Evolutionary conservation across 2,113 vertebrate species (phyloP).

Genomic region (Salvelinus fontinalis): DNA sequence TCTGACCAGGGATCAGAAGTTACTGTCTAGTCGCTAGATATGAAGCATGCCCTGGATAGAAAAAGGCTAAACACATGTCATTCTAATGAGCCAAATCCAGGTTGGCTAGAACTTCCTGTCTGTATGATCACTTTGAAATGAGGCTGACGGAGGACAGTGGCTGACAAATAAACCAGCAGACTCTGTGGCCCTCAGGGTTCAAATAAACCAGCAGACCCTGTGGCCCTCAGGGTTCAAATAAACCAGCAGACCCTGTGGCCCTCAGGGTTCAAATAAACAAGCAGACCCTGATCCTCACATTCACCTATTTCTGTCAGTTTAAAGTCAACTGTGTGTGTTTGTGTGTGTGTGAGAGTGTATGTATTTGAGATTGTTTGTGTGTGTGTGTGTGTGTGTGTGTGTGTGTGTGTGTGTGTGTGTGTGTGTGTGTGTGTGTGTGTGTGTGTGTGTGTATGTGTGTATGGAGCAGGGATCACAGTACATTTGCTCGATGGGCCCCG

Average conservation of each 20-base stretch:
- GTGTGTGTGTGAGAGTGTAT: not conserved
- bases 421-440: no score
- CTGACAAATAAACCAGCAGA: not conserved
- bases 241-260: not conserved
- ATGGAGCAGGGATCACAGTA: constrained; percentile 2
- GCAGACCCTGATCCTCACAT: not conserved
- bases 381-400: not conserved
- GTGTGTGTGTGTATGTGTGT: not conserved
- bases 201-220: not conserved
- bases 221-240: not conserved
- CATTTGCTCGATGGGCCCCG: constrained; percentile 1
- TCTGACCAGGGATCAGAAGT: no score
- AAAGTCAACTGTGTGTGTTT: not conserved
- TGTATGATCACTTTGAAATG: not conserved
- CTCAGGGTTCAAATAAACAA: not conserved
- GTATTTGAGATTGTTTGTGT: no score
- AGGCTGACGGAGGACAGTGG: not conserved
- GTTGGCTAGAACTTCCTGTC: not conserved
- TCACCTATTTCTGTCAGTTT: not conserved
- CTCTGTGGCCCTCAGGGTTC: no score
- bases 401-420: not conserved
- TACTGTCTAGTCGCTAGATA: no score
- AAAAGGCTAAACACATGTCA: not conserved
- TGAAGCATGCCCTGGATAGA: not conserved
- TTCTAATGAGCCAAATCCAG: not conserved